A percentile compares a stretch with the other conserved stretches of the same genome.
Conservation (phyloP, 1,140 invertebrate genomes). For the Lethocerus indicus region DNA sequence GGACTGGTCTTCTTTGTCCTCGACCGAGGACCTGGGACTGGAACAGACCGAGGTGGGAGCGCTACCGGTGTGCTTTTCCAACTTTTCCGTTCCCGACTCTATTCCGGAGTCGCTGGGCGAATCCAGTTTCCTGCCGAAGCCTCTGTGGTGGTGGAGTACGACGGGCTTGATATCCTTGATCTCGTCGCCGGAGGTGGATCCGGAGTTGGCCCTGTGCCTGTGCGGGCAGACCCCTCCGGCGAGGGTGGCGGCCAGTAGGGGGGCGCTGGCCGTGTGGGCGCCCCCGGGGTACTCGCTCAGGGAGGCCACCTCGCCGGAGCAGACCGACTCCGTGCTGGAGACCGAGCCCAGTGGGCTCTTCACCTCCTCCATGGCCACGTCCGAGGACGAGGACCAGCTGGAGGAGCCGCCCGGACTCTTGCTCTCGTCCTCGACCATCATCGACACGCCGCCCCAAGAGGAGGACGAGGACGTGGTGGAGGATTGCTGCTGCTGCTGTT, state of each 20-base stretch:
- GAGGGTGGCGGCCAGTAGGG: slow-evolving; percentile 56
- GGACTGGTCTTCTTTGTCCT: slow-evolving; percentile 53
- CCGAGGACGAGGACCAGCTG: slow-evolving; percentile 49
- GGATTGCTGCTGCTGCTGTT: slow-evolving; percentile 21
- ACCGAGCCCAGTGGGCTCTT: slow-evolving; percentile 72
- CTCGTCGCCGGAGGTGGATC: slow-evolving; percentile 57
- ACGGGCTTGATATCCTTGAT: slow-evolving; percentile 45
- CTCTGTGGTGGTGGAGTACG: slow-evolving; percentile 29
- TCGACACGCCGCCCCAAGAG: slow-evolving; percentile 38
- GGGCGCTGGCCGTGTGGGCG: slow-evolving; percentile 39
- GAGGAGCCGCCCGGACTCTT: slow-evolving; percentile 35
- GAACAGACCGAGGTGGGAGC: slow-evolving; percentile 66
- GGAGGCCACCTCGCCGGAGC: slow-evolving; percentile 40
- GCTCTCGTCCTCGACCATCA: slow-evolving; percentile 21
- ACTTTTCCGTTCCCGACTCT: slow-evolving; percentile 75
- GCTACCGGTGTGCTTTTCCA: slow-evolving; percentile 47
- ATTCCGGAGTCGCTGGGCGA: slow-evolving; percentile 85
- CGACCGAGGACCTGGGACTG: slow-evolving; percentile 66
- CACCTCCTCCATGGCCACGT: slow-evolving; percentile 51
- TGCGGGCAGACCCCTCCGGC: slow-evolving; percentile 46
- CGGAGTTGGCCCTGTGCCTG: slow-evolving; percentile 49
- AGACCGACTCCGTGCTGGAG: slow-evolving; percentile 63
- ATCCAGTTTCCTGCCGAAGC: slow-evolving; percentile 61
- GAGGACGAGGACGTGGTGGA: too few relatives aligned
- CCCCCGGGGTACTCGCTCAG: slow-evolving; percentile 30